Conservation (phyloP, 2,113 vertebrate species). For the Rhipidura dahli region DNA sequence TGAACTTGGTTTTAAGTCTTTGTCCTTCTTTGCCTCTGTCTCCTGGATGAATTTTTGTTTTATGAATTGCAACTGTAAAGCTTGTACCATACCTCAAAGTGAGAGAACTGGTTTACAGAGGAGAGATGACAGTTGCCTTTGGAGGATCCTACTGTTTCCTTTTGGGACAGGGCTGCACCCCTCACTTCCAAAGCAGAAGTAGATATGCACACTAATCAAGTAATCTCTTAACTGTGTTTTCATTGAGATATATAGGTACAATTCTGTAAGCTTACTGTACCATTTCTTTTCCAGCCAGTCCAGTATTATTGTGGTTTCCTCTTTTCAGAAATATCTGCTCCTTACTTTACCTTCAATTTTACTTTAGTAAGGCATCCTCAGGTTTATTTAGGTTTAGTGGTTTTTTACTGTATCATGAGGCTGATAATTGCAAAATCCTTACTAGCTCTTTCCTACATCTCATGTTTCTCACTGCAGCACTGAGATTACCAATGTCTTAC, state of each 20-base stretch:
- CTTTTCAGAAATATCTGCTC: not conserved
- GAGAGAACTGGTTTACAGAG: not conserved
- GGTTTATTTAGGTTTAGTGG: not conserved
- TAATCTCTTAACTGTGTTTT: not conserved
- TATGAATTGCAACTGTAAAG: not conserved
- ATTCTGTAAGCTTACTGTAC: not conserved
- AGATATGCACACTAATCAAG: not conserved
- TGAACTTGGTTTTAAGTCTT: not conserved
- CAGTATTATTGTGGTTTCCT: not conserved
- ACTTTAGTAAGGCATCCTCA: not conserved
- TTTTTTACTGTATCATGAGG: not conserved
- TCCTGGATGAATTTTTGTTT: not conserved
- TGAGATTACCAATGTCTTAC: not conserved
- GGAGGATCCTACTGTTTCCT: not conserved
- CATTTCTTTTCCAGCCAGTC: not conserved
- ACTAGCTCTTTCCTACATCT: not conserved
- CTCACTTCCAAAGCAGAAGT: not conserved
- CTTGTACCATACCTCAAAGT: not conserved
- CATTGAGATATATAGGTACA: not conserved
- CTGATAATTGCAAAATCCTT: not conserved
- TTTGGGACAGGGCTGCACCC: not conserved
- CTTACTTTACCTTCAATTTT: not conserved
- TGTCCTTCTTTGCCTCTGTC: not conserved
- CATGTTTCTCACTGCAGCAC: not conserved
- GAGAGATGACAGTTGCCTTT: not conserved